Evolutionary conservation across 2,113 vertebrate species (phyloP).

Genomic region (Mirza zaza): DNA sequence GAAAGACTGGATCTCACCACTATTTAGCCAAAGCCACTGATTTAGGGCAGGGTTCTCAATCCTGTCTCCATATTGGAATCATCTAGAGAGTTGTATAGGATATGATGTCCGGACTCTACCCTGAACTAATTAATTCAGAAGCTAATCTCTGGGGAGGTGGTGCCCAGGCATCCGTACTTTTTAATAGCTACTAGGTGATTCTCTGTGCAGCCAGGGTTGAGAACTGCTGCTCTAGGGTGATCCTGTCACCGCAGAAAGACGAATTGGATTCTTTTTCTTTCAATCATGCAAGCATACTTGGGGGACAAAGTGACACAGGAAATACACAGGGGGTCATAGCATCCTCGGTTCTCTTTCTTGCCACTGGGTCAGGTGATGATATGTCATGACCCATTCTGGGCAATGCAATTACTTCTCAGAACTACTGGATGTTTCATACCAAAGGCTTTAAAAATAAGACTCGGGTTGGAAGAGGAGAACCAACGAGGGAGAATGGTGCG

Average conservation of each 20-base stretch:
- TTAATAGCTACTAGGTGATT: slow-evolving; percentile 10
- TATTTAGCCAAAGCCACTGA: background rate
- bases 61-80: background rate
- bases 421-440: background rate
- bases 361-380: background rate
- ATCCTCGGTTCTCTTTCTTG: slow-evolving; percentile 18
- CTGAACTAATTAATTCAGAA: slow-evolving; percentile 10
- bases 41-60: background rate
- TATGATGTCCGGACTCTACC: background rate
- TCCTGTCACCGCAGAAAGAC: background rate
- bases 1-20: background rate
- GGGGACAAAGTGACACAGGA: background rate
- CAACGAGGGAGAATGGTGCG: background rate
- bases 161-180: background rate
- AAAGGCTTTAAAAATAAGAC: slow-evolving; percentile 27
- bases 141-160: background rate
- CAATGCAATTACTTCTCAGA: slow-evolving; percentile 28
- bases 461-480: background rate
- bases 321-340: slow-evolving; percentile 41
- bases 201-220: background rate
- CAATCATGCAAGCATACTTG: slow-evolving; percentile 14
- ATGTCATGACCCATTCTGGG: background rate
- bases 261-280: slow-evolving; percentile 48
- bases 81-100: background rate
- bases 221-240: background rate